Evolutionary conservation across 2,888 invertebrate species (phyloP).

Genomic region (Limnephilus rhombicus): DNA sequence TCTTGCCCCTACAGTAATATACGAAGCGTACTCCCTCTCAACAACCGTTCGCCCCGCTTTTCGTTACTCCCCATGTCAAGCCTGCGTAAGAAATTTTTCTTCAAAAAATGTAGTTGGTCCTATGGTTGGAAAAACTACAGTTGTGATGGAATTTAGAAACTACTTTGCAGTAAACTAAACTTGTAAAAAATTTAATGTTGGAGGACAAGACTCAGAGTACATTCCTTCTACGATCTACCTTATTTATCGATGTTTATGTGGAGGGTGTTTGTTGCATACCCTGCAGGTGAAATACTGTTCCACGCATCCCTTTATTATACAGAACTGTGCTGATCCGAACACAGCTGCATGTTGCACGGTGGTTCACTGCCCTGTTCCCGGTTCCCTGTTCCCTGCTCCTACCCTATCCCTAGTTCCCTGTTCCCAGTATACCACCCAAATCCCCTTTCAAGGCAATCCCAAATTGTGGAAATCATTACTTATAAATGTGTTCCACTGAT

Average conservation of each 20-base stretch:
- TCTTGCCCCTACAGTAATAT: too few species aligned
- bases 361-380: background rate
- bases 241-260: background rate
- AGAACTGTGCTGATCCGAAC: constrained; percentile 15
- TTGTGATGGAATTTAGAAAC: too few species aligned
- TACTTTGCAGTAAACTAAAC: too few species aligned
- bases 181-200: too few species aligned
- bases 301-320: constrained; percentile 19
- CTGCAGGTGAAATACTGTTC: background rate
- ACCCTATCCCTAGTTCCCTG: background rate
- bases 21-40: too few species aligned
- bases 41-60: too few species aligned
- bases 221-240: background rate
- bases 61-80: too few species aligned
- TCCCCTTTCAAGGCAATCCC: constrained; percentile 34
- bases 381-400: background rate
- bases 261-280: background rate
- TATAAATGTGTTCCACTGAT: background rate
- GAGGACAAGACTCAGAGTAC: too few species aligned
- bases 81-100: too few species aligned
- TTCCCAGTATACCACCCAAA: constrained; percentile 15
- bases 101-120: too few species aligned
- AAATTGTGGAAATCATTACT: constrained; percentile 32
- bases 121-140: too few species aligned
- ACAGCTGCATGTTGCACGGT: constrained; percentile 53